Percentiles rank a stretch among this genome's conserved stretches.
phyloP scores from a whole-genome alignment of 1,140 invertebrate species.

The Sycophaga agraensis region DNA sequence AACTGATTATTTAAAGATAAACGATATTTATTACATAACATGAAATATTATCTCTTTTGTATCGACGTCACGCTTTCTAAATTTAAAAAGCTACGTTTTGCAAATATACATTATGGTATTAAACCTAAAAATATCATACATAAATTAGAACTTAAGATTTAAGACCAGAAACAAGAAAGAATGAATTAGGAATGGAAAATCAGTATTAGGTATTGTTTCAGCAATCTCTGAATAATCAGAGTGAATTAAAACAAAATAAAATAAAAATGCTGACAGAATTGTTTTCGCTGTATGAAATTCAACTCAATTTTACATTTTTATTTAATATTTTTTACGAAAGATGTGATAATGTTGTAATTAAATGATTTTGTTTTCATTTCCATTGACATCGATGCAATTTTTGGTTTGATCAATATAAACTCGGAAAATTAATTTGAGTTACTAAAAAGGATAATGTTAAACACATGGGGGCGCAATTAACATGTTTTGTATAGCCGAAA shows the following conservation, averaged over 20 bases:
- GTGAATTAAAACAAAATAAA: neutral
- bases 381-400: no score
- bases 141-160: conserved; percentile 38
- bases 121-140: conserved; percentile 33
- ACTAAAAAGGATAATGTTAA: no score
- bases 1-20: neutral
- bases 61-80: conserved; percentile 2
- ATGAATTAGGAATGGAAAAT: conserved; percentile 7
- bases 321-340: no score
- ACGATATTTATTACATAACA: neutral
- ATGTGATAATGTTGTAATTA: no score
- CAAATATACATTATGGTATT: conserved; percentile 16
- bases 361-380: no score
- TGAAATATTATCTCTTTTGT: conserved; percentile 9
- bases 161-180: conserved; percentile 31
- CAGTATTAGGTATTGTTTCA: neutral
- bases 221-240: neutral
- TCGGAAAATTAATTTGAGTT: no score
- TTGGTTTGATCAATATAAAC: no score
- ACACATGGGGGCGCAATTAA: no score
- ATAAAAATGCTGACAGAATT: no score
- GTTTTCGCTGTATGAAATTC: no score
- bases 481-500: no score
- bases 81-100: conserved; percentile 21
- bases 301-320: no score